phyloP scores from a whole-genome alignment of 2,888 invertebrate species.

The Pherbina coryleti region DNA sequence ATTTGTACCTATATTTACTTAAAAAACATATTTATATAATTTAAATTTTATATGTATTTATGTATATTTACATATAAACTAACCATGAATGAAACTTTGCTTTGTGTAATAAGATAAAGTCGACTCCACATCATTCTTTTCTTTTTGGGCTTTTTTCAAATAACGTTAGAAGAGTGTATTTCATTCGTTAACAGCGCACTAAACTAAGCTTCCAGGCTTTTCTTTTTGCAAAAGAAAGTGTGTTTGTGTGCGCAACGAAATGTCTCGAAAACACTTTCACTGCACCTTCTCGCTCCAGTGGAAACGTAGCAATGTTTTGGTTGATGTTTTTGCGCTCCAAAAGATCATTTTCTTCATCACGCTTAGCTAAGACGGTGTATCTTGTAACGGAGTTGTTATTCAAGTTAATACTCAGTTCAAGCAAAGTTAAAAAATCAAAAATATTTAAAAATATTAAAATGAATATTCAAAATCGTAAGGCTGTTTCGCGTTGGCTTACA shows the following conservation, averaged over 20 bases:
- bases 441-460: too few relatives aligned
- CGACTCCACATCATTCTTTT: too few relatives aligned
- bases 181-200: not conserved
- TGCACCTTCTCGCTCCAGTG: constrained; percentile 44
- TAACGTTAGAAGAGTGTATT: not conserved
- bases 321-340: not conserved
- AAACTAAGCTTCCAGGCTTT: not conserved
- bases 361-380: not conserved
- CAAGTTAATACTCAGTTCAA: not conserved
- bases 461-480: too few relatives aligned
- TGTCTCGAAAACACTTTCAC: constrained; percentile 67
- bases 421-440: not conserved
- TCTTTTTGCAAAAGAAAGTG: constrained; percentile 32
- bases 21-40: too few relatives aligned
- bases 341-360: constrained; percentile 23
- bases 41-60: too few relatives aligned
- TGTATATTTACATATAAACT: too few relatives aligned
- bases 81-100: too few relatives aligned
- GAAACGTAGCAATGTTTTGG: constrained; percentile 13
- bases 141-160: too few relatives aligned
- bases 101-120: too few relatives aligned
- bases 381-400: not conserved
- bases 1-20: too few relatives aligned
- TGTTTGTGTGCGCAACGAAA: constrained; percentile 44
- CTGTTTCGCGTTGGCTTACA: not conserved